These are phyloP conservation scores for Atta colombica DNA, from an alignment of 1,140 invertebrate genomes.

Conservation along the genomic window DNA sequence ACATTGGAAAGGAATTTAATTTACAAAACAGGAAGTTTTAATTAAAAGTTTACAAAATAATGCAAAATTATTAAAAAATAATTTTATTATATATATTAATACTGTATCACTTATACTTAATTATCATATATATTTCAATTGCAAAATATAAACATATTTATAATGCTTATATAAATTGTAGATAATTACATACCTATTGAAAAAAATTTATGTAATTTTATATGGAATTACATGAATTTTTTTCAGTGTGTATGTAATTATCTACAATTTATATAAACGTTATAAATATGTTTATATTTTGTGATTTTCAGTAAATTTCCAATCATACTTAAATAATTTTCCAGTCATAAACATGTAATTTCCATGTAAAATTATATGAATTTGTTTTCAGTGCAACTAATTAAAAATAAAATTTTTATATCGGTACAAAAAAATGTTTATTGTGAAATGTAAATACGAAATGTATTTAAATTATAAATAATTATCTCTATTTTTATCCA, in stretches of 20 bases:
- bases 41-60: background rate
- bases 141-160: background rate
- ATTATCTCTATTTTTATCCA: background rate
- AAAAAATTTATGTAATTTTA: too few relatives aligned
- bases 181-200: background rate
- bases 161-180: background rate
- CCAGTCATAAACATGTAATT: too few relatives aligned
- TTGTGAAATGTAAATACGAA: background rate
- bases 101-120: too few relatives aligned
- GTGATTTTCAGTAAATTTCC: too few relatives aligned
- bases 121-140: background rate
- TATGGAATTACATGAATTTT: too few relatives aligned
- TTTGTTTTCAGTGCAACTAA: too few relatives aligned
- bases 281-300: background rate
- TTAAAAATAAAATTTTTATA: too few relatives aligned
- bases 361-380: too few relatives aligned
- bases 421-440: too few relatives aligned
- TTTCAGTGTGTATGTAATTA: background rate
- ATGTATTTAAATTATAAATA: background rate
- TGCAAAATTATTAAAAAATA: background rate
- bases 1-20: background rate
- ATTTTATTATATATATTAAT: too few relatives aligned
- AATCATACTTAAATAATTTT: too few relatives aligned
- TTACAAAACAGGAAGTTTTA: too few relatives aligned
- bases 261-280: background rate